Percentiles rank a stretch among this genome's conserved stretches.
Evolutionary conservation across 2,888 invertebrate genomes (phyloP).

Genomic region (Cephus sareptanus): DNA sequence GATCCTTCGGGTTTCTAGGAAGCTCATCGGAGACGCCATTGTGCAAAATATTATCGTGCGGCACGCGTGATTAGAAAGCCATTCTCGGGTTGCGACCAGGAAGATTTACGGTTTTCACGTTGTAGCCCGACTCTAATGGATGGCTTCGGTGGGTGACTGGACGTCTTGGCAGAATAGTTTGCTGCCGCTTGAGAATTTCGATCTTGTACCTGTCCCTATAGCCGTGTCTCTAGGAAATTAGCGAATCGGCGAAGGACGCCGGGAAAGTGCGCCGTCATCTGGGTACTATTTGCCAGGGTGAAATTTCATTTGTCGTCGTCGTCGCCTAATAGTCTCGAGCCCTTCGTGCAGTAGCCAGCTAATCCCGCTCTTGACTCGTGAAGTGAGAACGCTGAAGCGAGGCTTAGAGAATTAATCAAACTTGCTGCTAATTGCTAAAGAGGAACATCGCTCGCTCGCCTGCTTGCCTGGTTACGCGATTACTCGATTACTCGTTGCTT

Average conservation of each 20-base stretch:
- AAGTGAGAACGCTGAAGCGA: neutral
- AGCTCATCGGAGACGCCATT: neutral
- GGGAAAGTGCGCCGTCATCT: neutral
- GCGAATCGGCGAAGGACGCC: neutral
- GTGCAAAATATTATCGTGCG: neutral
- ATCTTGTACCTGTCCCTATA: neutral
- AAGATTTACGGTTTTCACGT: conserved; percentile 1
- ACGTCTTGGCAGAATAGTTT: neutral
- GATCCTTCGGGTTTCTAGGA: neutral
- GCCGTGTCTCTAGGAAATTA: too few species aligned
- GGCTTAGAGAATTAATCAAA: neutral
- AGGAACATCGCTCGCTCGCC: neutral
- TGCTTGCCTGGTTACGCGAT: neutral
- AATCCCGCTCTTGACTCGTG: neutral
- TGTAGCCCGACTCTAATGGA: neutral
- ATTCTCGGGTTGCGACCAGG: neutral
- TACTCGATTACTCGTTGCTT: neutral
- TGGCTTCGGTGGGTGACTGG: neutral
- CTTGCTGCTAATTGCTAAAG: neutral
- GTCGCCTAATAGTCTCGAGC: neutral
- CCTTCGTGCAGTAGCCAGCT: neutral
- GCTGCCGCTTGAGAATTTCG: neutral
- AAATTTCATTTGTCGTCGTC: conserved; percentile 52
- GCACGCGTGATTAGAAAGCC: conserved; percentile 1
- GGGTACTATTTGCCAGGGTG: conserved; percentile 48